A percentile compares a stretch with the other conserved stretches of the same genome.
These are phyloP conservation scores for Heliconius erato DNA, from an alignment of 2,888 invertebrate species.

Conservation along the genomic window DNA sequence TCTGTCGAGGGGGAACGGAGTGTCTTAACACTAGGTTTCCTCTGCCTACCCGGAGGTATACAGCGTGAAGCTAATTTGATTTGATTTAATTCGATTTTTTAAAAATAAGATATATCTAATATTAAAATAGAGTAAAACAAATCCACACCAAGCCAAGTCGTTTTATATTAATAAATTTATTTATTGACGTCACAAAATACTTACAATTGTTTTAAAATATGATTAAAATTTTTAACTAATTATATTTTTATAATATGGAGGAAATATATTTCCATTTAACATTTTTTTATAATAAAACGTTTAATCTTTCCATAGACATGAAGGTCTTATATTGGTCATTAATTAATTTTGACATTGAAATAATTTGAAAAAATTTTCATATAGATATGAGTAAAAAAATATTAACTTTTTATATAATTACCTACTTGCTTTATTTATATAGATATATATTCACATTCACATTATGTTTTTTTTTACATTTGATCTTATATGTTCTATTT, in stretches of 20 bases:
- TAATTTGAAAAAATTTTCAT: background rate
- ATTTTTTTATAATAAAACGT: background rate
- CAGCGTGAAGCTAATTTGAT: too few relatives aligned
- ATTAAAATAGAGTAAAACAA: background rate
- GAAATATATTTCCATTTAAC: background rate
- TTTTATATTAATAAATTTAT: too few relatives aligned
- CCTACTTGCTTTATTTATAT: too few relatives aligned
- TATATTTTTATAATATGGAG: background rate
- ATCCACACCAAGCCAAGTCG: background rate
- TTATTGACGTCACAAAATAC: background rate
- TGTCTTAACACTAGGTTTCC: too few relatives aligned
- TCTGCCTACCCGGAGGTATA: too few relatives aligned
- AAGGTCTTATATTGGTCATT: background rate
- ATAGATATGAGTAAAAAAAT: too few relatives aligned
- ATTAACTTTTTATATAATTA: too few relatives aligned
- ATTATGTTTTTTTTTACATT: background rate
- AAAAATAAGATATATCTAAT: too few relatives aligned
- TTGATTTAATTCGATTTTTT: too few relatives aligned
- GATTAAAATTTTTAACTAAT: background rate
- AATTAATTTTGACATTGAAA: slow-evolving; percentile 19
- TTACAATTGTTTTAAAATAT: background rate
- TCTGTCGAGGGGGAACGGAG: too few relatives aligned
- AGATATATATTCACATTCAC: background rate
- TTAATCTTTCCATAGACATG: slow-evolving; percentile 16
- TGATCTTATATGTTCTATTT: background rate